Base-by-base conservation (phyloP, 2,113 vertebrate genomes). In the Andinoacara biseriatus region DNA sequence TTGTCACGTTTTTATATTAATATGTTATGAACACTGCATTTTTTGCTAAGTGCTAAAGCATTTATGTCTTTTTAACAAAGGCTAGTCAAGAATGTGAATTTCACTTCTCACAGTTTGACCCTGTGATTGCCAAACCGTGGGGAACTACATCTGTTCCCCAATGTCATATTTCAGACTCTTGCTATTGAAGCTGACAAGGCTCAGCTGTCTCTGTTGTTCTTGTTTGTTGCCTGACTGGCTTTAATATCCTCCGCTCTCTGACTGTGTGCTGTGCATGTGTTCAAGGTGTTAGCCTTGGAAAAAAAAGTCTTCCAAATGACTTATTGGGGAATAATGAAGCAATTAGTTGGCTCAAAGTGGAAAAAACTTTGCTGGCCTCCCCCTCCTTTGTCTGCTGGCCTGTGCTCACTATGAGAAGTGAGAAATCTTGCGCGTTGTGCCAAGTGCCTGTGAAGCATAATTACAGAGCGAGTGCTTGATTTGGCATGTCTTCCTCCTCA, bases 401-500 rank as follows among this genome's bases (percentile, higher is more conserved):
- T 90, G 89, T 89, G 86, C 91, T 87, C 86, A 86, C 90, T 88
- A 87, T 82, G 89, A 89, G 87, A 94, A 95, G 95, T 96, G 95
- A 78, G 89, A 95, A 94, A 92, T 94, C 93, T 94, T 93, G 92
- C 88, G 83, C 84, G 57, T 89, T 90, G 88, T 93, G 92, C 89
- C 92, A 91, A 92, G 90, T 88, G 86, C 93, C 91, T 91, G 92
- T 90, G 93, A 94, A 95, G 91, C 86, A 78, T 95, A 96, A 96
- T 96, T 96, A 95, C 92, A 95, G 94, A 94, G 88, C 80, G 91
- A 91, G 92, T 88, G 92, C 92, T 90, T 90, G 94, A 94, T 95
- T 95, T 95, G 95, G 95, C 93, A 88, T 93, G 89, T 95, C 92
- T 95, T 94, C 92, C 94, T 95, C 94, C 91, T 95, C 95, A 95